Evolutionary conservation across 2,797 vertebrate species (phyloP).

Genomic region (Hoplostethus mediterraneus): DNA sequence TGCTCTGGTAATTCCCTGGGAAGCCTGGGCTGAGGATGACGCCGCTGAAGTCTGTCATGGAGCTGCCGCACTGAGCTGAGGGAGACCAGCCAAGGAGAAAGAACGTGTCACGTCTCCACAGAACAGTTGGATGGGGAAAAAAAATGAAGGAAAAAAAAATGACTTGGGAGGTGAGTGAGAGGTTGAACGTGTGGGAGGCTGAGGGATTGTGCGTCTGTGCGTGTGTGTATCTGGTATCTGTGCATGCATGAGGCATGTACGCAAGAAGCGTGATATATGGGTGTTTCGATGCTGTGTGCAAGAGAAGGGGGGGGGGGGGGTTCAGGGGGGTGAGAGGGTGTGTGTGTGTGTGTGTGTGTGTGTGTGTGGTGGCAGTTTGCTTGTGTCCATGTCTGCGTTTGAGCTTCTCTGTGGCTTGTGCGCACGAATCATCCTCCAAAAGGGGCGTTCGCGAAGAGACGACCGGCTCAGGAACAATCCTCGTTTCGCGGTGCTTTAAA

Average conservation of each 20-base stretch:
- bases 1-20: slow-evolving; percentile 98
- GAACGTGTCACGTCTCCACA: slow-evolving; percentile 64
- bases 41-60: slow-evolving; percentile 93
- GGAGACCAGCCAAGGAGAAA: slow-evolving; percentile 72
- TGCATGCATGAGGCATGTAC: not conserved
- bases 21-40: slow-evolving; percentile 97
- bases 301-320: not conserved
- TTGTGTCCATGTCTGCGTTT: slow-evolving; percentile 17
- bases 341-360: slow-evolving; percentile 20
- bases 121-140: slow-evolving; percentile 41
- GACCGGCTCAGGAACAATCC: slow-evolving; percentile 23
- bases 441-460: slow-evolving; percentile 36
- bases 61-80: slow-evolving; percentile 94
- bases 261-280: not conserved
- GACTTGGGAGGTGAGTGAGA: slow-evolving; percentile 1
- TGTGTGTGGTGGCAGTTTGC: not conserved
- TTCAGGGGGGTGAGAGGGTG: slow-evolving; percentile 20
- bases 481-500: slow-evolving; percentile 65
- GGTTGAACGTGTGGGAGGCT: slow-evolving; percentile 16
- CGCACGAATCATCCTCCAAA: slow-evolving; percentile 39
- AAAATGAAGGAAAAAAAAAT: slow-evolving; percentile 52
- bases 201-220: not conserved
- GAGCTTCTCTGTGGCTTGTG: slow-evolving; percentile 27
- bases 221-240: slow-evolving; percentile 9
- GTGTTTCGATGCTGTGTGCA: not conserved